These are phyloP conservation scores for Chaenocephalus aceratus DNA, from an alignment of 2,113 vertebrate species.

Conservation along the genomic window DNA sequence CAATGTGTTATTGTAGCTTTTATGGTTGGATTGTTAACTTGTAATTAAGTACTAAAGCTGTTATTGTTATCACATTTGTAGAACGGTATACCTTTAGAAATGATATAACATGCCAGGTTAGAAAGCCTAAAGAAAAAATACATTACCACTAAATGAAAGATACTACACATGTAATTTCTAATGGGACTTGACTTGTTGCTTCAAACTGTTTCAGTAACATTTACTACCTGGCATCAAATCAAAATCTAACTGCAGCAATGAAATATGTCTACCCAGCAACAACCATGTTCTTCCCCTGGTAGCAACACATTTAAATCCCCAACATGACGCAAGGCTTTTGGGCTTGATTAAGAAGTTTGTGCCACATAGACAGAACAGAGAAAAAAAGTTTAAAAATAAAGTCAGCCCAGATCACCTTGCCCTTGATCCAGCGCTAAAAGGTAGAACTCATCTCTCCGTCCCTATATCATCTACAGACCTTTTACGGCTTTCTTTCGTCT, in stretches of 20 bases:
- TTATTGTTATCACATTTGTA: conserved; percentile 3
- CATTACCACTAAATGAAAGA: conserved; percentile 4
- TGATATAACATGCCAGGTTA: neutral
- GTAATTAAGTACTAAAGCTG: neutral
- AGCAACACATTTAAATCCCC: conserved; percentile 55
- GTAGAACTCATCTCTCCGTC: conserved; percentile 67
- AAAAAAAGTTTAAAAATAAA: conserved; percentile 69
- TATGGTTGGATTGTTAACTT: neutral
- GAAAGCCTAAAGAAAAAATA: neutral
- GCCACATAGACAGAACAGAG: conserved; percentile 53
- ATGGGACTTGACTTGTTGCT: conserved; percentile 46
- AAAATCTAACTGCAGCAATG: conserved; percentile 38
- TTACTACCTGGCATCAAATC: conserved; percentile 10
- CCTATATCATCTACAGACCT: conserved; percentile 79
- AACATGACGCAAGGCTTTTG: conserved; percentile 51
- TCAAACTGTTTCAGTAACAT: conserved; percentile 28
- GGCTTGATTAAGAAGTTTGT: conserved; percentile 75
- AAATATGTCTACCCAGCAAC: conserved; percentile 74
- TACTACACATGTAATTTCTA: neutral
- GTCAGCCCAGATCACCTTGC: conserved; percentile 71
- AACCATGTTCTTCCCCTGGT: conserved; percentile 57
- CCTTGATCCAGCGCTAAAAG: conserved; percentile 75
- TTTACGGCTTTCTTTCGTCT: conserved; percentile 78
- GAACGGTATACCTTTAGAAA: neutral
- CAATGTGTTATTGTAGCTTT: neutral